These are phyloP conservation scores for Limenitis arthemis DNA, from an alignment of 2,888 invertebrate species.

Conservation along the genomic window DNA sequence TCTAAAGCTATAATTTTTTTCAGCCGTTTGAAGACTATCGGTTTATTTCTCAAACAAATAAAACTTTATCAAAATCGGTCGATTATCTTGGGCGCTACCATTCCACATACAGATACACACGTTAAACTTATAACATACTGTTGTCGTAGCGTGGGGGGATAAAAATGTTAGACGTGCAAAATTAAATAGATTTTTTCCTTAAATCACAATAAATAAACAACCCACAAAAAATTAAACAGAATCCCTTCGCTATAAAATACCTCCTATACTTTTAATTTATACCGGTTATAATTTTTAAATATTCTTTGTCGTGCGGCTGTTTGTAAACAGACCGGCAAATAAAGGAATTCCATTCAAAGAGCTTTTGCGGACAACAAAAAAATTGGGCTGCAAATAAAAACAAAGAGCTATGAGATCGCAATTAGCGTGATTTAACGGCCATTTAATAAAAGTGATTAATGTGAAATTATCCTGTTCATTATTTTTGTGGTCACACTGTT, in stretches of 20 bases:
- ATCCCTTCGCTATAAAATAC: constrained; percentile 12
- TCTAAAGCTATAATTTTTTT: no score
- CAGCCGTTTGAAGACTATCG: no score
- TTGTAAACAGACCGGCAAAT: constrained; percentile 64
- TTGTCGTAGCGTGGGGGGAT: no score
- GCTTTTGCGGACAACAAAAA: constrained; percentile 44
- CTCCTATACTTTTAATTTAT: constrained; percentile 45
- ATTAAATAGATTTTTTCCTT: background rate
- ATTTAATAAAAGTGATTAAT: constrained; percentile 67
- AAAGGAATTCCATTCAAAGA: constrained; percentile 66
- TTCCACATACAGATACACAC: no score
- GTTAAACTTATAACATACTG: no score
- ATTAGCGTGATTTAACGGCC: constrained; percentile 69
- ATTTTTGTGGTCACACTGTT: constrained; percentile 27
- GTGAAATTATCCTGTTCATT: constrained; percentile 48
- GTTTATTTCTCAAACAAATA: no score
- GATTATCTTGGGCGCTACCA: no score
- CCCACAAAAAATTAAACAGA: background rate
- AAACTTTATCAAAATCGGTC: no score
- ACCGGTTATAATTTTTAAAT: constrained; percentile 59
- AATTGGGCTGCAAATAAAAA: constrained; percentile 58
- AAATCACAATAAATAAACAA: background rate
- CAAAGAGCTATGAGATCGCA: constrained; percentile 52
- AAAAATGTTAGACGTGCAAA: background rate
- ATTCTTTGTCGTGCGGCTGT: constrained; percentile 60